Evolutionary conservation across 2,113 vertebrate genomes (phyloP).

Genomic region (Elgaria multicarinata): DNA sequence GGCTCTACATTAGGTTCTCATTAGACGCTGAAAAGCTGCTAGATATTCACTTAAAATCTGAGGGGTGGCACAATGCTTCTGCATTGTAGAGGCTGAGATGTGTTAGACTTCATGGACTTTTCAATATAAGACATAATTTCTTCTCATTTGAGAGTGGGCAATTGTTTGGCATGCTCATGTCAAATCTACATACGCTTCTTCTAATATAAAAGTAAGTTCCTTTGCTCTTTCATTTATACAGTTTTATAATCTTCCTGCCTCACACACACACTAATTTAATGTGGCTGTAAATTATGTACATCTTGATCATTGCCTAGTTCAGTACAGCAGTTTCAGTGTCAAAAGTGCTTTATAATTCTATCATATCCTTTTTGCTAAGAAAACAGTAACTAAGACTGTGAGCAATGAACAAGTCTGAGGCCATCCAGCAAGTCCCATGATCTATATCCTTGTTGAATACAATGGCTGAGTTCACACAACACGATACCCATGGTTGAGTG

Average conservation of each 20-base stretch:
- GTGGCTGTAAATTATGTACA: background rate
- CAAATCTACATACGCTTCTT: background rate
- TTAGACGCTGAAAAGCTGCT: background rate
- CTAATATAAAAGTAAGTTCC: background rate
- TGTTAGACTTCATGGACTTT: background rate
- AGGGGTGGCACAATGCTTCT: background rate
- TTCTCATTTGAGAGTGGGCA: background rate
- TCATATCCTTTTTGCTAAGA: background rate
- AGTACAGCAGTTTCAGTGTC: background rate
- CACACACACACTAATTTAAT: accelerated
- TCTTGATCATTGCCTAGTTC: background rate
- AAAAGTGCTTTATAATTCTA: background rate
- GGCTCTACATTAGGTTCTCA: background rate
- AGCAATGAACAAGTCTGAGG: background rate
- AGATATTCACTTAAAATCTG: background rate
- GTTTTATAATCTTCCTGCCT: accelerated
- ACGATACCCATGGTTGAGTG: no score
- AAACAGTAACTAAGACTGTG: background rate
- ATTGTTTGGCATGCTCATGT: background rate
- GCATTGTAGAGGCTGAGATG: background rate
- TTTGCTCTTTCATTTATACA: accelerated
- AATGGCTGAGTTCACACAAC: background rate
- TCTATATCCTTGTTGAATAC: background rate
- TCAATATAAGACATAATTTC: background rate
- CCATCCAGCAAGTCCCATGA: background rate